Evolutionary conservation across 1,140 invertebrate genomes (phyloP), one percentile per base, ranked within the genome.

Genomic region (Vanessa atalanta): DNA sequence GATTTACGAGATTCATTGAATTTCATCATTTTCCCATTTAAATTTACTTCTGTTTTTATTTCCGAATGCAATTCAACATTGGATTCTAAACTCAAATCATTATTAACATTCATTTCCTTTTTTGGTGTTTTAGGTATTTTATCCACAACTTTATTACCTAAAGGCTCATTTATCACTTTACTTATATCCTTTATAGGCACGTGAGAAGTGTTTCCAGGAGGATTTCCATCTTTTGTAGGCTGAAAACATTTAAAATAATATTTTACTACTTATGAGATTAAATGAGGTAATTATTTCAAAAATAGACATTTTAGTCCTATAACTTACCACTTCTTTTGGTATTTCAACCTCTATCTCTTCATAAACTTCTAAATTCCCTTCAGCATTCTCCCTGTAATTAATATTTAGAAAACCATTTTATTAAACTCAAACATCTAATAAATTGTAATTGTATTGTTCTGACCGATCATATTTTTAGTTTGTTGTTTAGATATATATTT

Each of bases 311-410:
- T 20, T 57, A n/a, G 5, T 13, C 13, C 20, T 0, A 26, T 57
- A 37, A 61, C 83, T 82, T 79, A 91, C 89, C 85, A 86, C 79
- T 86, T 92, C 88, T 79, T 91, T 90, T 37, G 87, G 81, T 37
- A 92, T 83, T 85, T 91, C 91, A 71, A 93, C 84, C 75, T 93
- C 87, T 73, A 93, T 92, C 80, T 93, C 93, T 86, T 93, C 93
- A 90, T 93, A 93, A 11, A 93, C 92, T 83, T 93, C 93, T 70
- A 93, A 82, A 82, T 93, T 93, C n/a, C 91, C 91, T 79, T 93
- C 93, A 71, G 84, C 83, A 84, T 93, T 93, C 81, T 93, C 91
- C 65, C 93, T 93, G 79, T 57, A 90, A 72, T 71, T 43, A 43
- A 11, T 1, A 43, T 43, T 43, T 43, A 43, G 8, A 43, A 9